Percentiles rank a stretch among this genome's conserved stretches.
phyloP scores from a whole-genome alignment of 2,797 vertebrate genomes.

The Pogoniulus pusillus region DNA sequence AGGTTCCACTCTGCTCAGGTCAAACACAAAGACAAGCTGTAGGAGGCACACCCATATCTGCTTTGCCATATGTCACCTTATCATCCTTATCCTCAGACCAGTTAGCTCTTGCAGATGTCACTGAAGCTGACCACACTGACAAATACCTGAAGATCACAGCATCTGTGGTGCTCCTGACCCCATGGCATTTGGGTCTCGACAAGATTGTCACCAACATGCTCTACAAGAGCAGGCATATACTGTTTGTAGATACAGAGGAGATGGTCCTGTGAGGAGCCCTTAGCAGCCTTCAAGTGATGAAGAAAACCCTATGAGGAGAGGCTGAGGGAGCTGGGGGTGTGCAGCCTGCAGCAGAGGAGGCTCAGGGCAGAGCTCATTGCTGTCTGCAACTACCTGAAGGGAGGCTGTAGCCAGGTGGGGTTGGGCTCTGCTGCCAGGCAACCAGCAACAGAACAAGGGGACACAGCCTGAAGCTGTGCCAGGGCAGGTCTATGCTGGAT shows the following conservation, averaged over 20 bases:
- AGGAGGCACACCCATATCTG: constrained; percentile 15
- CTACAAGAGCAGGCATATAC: neutral
- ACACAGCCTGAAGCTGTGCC: too few relatives aligned
- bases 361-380: too few relatives aligned
- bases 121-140: constrained; percentile 35
- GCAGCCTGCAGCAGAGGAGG: too few relatives aligned
- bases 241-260: neutral
- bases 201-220: neutral
- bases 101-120: constrained; percentile 48
- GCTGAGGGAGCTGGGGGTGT: too few relatives aligned
- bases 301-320: too few relatives aligned
- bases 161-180: constrained; percentile 15
- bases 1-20: constrained; percentile 26
- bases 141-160: constrained; percentile 30
- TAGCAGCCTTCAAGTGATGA: too few relatives aligned
- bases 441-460: too few relatives aligned
- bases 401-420: too few relatives aligned
- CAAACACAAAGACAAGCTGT: constrained; percentile 12
- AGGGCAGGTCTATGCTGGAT: too few relatives aligned
- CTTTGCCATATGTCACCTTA: constrained; percentile 37
- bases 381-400: too few relatives aligned
- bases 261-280: neutral
- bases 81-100: constrained; percentile 1
- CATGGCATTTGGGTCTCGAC: neutral
- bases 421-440: too few relatives aligned